phyloP scores from a whole-genome alignment of 2,888 invertebrate species.

The Hypomecis punctinalis region DNA sequence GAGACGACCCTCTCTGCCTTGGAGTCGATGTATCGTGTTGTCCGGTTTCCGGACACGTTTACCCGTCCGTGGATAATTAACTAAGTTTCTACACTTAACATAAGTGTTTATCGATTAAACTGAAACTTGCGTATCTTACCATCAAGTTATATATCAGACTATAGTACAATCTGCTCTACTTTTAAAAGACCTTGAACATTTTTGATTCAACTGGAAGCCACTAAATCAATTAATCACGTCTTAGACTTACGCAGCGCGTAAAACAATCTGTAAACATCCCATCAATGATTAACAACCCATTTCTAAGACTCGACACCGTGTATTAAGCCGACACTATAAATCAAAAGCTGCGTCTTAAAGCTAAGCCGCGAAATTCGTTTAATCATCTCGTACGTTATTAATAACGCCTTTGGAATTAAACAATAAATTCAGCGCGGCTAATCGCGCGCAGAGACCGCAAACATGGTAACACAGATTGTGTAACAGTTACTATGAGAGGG shows the following conservation, averaged over 20 bases:
- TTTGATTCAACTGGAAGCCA: background rate
- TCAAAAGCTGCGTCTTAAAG: constrained; percentile 74
- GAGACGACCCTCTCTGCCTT: constrained; percentile 75
- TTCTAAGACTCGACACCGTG: constrained; percentile 57
- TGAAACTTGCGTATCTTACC: constrained; percentile 20
- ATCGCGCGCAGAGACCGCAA: constrained; percentile 79
- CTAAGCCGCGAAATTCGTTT: constrained; percentile 78
- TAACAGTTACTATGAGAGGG: constrained; percentile 40
- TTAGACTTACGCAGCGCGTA: constrained; percentile 6
- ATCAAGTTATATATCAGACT: background rate
- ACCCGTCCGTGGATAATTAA: constrained; percentile 71
- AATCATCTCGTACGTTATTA: constrained; percentile 82
- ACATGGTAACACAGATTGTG: constrained; percentile 48
- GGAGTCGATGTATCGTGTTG: constrained; percentile 73
- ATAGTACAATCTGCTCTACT: background rate
- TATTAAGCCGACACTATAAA: constrained; percentile 73
- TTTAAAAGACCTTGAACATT: constrained; percentile 3
- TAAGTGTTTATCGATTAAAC: constrained; percentile 49
- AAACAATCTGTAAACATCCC: constrained; percentile 32
- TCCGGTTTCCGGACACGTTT: constrained; percentile 81
- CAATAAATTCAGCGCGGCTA: constrained; percentile 83
- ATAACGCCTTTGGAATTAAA: constrained; percentile 84
- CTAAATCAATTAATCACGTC: constrained; percentile 13
- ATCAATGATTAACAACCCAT: constrained; percentile 32
- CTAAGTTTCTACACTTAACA: constrained; percentile 69